Conservation (phyloP, 2,797 vertebrate species). For the Botia almorhae region DNA sequence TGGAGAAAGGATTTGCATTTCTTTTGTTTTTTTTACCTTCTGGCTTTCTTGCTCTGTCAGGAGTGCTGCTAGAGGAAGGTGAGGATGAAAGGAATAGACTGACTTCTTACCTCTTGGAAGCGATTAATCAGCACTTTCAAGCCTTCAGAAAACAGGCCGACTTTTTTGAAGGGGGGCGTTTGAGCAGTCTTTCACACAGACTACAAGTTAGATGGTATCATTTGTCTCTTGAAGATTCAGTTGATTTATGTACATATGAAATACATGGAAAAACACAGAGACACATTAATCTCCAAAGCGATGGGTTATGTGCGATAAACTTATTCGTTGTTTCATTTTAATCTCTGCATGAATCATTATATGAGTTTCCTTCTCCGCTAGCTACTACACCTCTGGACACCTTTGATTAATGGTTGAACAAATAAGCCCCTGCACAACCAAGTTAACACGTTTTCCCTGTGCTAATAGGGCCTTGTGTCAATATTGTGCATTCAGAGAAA, state of each 20-base stretch:
- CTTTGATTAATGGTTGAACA: slow-evolving; percentile 77
- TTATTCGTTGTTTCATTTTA: slow-evolving; percentile 25
- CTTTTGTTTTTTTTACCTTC: slow-evolving; percentile 63
- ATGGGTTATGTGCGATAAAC: slow-evolving; percentile 20
- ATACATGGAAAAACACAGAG: not conserved
- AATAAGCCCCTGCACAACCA: slow-evolving; percentile 73
- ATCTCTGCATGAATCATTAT: not conserved
- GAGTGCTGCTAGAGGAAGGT: slow-evolving; percentile 61
- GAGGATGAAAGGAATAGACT: slow-evolving; percentile 71
- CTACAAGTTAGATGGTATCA: slow-evolving; percentile 11
- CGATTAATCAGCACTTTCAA: slow-evolving; percentile 75
- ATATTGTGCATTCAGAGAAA: slow-evolving; percentile 70
- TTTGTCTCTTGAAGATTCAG: not conserved
- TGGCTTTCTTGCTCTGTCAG: slow-evolving; percentile 60
- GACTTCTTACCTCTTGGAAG: slow-evolving; percentile 73
- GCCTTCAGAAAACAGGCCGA: slow-evolving; percentile 47
- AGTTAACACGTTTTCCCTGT: slow-evolving; percentile 56
- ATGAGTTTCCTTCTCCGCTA: slow-evolving; percentile 63
- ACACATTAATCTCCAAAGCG: slow-evolving; percentile 26
- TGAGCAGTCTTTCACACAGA: slow-evolving; percentile 53
- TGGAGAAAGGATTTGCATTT: slow-evolving; percentile 72
- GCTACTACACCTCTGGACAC: slow-evolving; percentile 58
- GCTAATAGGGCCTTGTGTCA: slow-evolving; percentile 65
- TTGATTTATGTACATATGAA: slow-evolving; percentile 31
- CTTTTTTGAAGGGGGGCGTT: slow-evolving; percentile 60